These are phyloP conservation scores for Macroramphosus scolopax DNA, from an alignment of 2,797 vertebrate species.

Conservation along the genomic window DNA sequence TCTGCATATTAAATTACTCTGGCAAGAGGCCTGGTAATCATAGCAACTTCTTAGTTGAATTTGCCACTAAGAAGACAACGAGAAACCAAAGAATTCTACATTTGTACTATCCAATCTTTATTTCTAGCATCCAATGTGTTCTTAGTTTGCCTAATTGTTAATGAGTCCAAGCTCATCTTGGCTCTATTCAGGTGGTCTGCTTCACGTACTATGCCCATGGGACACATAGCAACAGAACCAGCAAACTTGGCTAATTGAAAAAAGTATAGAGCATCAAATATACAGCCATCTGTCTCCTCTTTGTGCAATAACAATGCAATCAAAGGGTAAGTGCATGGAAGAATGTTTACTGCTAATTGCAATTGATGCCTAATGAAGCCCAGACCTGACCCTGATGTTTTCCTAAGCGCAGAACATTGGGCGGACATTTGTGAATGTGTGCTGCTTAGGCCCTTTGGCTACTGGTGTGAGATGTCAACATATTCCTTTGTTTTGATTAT, in stretches of 20 bases:
- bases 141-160: slow-evolving; percentile 58
- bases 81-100: too few relatives aligned
- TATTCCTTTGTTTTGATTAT: slow-evolving; percentile 25
- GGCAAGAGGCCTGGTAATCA: slow-evolving; percentile 19
- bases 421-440: slow-evolving; percentile 30
- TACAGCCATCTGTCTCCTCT: slow-evolving; percentile 60
- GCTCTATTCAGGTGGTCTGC: slow-evolving; percentile 31
- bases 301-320: slow-evolving; percentile 74
- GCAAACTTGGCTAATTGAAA: slow-evolving; percentile 70
- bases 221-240: slow-evolving; percentile 58
- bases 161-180: slow-evolving; percentile 54
- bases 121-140: slow-evolving; percentile 48
- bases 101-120: slow-evolving; percentile 52
- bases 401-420: slow-evolving; percentile 20
- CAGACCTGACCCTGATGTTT: slow-evolving; percentile 56
- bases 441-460: slow-evolving; percentile 9
- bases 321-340: slow-evolving; percentile 67
- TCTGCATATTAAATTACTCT: slow-evolving; percentile 29
- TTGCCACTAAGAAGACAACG: slow-evolving; percentile 20
- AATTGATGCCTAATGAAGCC: slow-evolving; percentile 72
- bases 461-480: slow-evolving; percentile 6
- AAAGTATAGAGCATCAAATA: slow-evolving; percentile 63
- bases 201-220: slow-evolving; percentile 32
- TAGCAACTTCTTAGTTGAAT: slow-evolving; percentile 1
- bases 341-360: slow-evolving; percentile 75